phyloP scores from a whole-genome alignment of 1,140 invertebrate genomes.

The Aphelenchoides avenae region DNA sequence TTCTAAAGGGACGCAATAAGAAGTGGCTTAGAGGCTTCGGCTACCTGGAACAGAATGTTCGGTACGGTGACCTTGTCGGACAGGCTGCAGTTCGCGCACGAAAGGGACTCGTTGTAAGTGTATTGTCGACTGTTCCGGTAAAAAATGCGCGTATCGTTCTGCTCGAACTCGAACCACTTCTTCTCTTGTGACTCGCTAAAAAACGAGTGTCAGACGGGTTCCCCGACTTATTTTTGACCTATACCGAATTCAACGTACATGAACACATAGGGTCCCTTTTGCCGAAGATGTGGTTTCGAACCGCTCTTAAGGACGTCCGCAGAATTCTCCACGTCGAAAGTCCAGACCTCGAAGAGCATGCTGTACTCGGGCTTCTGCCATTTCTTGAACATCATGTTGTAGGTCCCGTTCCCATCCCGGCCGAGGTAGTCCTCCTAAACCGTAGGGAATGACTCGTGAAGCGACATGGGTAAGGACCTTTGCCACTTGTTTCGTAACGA shows the following conservation, averaged over 20 bases:
- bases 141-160: constrained; percentile 44
- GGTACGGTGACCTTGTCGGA: constrained; percentile 46
- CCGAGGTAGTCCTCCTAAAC: constrained; percentile 32
- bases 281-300: constrained; percentile 39
- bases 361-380: constrained; percentile 32
- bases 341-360: constrained; percentile 39
- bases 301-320: constrained; percentile 37
- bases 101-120: constrained; percentile 35
- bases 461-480: no score
- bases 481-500: no score
- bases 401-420: constrained; percentile 30
- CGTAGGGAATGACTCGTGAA: no score
- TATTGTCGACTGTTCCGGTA: constrained; percentile 48
- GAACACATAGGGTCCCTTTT: constrained; percentile 56
- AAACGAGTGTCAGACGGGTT: constrained; percentile 4
- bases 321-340: constrained; percentile 46
- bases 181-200: constrained; percentile 12
- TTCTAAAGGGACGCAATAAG: constrained; percentile 20
- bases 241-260: constrained; percentile 22
- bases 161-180: constrained; percentile 1
- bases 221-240: constrained; percentile 3
- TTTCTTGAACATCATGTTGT: constrained; percentile 26
- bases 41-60: constrained; percentile 52
- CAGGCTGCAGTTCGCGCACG: constrained; percentile 42
- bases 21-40: constrained; percentile 9